These are phyloP conservation scores for Agrochola lychnidis DNA, from an alignment of 2,888 invertebrate genomes.

Conservation along the genomic window DNA sequence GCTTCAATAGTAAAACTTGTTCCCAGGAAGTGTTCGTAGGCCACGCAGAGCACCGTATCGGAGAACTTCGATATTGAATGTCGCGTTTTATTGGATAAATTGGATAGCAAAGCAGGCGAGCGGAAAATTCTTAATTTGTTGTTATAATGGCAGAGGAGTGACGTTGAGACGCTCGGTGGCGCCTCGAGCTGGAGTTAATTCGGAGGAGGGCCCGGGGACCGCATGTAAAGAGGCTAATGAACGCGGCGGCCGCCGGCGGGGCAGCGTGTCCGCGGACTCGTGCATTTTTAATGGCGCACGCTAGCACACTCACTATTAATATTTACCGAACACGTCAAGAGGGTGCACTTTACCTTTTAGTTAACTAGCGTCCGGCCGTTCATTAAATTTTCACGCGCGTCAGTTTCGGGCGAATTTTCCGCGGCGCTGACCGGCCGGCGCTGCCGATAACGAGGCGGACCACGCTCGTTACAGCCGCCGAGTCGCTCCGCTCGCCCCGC, in stretches of 20 bases:
- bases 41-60: conserved; percentile 80
- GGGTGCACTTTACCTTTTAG: conserved; percentile 91
- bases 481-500: conserved; percentile 65
- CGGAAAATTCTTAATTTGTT: conserved; percentile 74
- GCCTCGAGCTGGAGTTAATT: conserved; percentile 71
- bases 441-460: conserved; percentile 84
- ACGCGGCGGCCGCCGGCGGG: conserved; percentile 70
- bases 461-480: conserved; percentile 82
- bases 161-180: conserved; percentile 57
- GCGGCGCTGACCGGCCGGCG: conserved; percentile 88
- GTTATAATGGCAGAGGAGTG: conserved; percentile 71
- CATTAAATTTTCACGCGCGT: conserved; percentile 91
- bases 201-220: conserved; percentile 69
- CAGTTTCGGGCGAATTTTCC: conserved; percentile 91
- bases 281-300: conserved; percentile 90
- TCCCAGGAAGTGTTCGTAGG: conserved; percentile 84
- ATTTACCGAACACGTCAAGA: conserved; percentile 91
- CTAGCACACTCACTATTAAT: conserved; percentile 90
- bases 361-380: conserved; percentile 91
- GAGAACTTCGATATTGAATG: conserved; percentile 86
- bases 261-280: conserved; percentile 87
- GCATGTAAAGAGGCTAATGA: conserved; percentile 85
- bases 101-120: conserved; percentile 75
- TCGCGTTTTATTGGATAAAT: conserved; percentile 87
- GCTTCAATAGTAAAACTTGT: conserved; percentile 87